A percentile compares a stretch with the other conserved stretches of the same genome.
Evolutionary conservation across 2,797 vertebrate species (phyloP).

Genomic region (Sebastiscus tertius): DNA sequence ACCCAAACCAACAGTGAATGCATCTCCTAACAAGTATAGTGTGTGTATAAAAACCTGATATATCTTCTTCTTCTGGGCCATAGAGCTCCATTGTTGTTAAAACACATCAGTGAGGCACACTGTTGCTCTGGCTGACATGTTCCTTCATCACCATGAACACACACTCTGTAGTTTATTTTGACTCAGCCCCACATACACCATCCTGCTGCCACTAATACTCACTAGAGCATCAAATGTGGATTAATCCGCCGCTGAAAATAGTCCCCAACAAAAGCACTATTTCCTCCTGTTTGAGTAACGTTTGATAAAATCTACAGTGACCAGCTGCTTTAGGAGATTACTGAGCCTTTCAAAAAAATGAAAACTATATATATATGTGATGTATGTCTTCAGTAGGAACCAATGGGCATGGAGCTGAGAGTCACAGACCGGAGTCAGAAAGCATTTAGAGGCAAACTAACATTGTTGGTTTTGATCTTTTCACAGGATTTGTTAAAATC

Average conservation of each 20-base stretch:
- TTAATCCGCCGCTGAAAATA: background rate
- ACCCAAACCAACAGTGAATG: background rate
- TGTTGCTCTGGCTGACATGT: too few relatives aligned
- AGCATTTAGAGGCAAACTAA: background rate
- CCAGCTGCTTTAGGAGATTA: background rate
- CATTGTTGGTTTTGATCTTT: background rate
- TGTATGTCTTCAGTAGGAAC: background rate
- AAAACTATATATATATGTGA: background rate
- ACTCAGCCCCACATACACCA: background rate
- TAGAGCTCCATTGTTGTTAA: too few relatives aligned
- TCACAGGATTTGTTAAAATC: background rate
- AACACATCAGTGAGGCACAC: too few relatives aligned
- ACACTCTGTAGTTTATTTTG: too few relatives aligned
- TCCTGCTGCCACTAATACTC: background rate
- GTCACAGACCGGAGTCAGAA: background rate
- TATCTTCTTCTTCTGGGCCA: too few relatives aligned
- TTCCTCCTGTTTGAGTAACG: background rate
- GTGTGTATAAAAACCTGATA: too few relatives aligned
- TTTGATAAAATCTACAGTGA: background rate
- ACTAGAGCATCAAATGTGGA: background rate
- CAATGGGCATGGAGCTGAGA: background rate
- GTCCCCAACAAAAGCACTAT: background rate
- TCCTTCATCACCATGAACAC: too few relatives aligned
- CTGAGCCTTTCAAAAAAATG: background rate
- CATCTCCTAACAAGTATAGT: too few relatives aligned